phyloP scores from a whole-genome alignment of 2,113 vertebrate genomes.

The Upupa epops region DNA sequence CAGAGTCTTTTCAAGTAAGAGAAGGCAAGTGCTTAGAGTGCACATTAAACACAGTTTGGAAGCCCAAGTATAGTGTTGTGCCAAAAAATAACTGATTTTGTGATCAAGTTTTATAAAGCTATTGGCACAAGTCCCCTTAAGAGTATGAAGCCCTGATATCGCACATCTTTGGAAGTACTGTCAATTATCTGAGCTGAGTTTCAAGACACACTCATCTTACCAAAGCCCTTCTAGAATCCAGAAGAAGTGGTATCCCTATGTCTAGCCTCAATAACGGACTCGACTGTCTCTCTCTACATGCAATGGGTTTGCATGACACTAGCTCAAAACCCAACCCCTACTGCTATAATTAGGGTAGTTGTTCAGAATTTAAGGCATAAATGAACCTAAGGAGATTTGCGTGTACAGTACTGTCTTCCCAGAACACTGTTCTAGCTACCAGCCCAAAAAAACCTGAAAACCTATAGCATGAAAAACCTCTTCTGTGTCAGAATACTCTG shows the following conservation, averaged over 20 bases:
- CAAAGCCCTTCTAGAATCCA: background rate
- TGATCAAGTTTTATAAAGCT: background rate
- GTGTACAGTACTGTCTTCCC: background rate
- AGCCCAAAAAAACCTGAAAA: background rate
- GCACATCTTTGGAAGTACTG: background rate
- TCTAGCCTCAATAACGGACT: background rate
- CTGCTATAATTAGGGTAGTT: background rate
- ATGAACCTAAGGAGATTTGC: background rate
- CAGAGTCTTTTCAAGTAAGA: background rate
- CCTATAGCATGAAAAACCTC: fast-evolving
- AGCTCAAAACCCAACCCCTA: background rate
- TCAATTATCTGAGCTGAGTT: background rate
- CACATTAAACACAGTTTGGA: background rate
- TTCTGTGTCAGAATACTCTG: background rate
- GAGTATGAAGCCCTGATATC: background rate
- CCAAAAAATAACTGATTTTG: background rate
- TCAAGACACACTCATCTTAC: background rate
- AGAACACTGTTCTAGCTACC: background rate
- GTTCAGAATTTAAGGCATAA: background rate
- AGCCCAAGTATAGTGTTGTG: background rate
- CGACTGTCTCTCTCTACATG: background rate
- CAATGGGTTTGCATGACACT: background rate
- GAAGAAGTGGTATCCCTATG: background rate
- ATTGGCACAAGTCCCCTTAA: background rate
- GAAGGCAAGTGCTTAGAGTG: background rate